phyloP scores from a whole-genome alignment of 2,888 invertebrate genomes.

The Scotopteryx bipunctaria region DNA sequence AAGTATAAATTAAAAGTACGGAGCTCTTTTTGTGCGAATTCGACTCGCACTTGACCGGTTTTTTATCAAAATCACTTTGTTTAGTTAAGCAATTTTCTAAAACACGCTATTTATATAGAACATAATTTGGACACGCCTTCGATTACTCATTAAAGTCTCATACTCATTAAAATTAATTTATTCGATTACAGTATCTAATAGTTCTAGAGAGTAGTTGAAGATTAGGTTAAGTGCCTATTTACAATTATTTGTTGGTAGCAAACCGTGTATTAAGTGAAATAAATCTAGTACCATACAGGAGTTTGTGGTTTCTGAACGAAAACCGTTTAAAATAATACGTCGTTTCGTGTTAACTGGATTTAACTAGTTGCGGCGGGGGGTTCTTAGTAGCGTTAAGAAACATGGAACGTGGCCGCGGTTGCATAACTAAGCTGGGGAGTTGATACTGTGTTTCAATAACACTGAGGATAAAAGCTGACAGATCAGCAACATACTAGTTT shows the following conservation, averaged over 20 bases:
- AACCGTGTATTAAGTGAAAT: conserved; percentile 16
- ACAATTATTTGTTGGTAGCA: background rate
- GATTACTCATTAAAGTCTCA: no score
- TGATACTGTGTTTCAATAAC: conserved; percentile 44
- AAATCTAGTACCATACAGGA: conserved; percentile 19
- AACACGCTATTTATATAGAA: no score
- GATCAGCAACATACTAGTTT: conserved; percentile 1
- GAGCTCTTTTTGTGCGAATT: no score
- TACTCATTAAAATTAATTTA: no score
- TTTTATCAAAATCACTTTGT: no score
- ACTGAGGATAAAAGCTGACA: conserved; percentile 35
- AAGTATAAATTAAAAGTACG: no score
- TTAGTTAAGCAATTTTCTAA: no score
- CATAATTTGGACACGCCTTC: no score
- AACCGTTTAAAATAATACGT: conserved; percentile 51
- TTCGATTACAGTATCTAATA: no score
- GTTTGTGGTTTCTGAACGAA: conserved; percentile 34
- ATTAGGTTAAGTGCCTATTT: background rate
- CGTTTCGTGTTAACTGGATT: conserved; percentile 56
- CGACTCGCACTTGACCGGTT: no score
- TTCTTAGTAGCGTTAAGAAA: conserved; percentile 58
- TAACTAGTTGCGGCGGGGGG: conserved; percentile 54
- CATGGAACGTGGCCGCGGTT: conserved; percentile 55
- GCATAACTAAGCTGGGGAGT: conserved; percentile 57
- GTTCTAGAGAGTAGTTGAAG: no score